Base-by-base conservation (phyloP, 2,113 vertebrate species). In the Seriola dumerili region DNA sequence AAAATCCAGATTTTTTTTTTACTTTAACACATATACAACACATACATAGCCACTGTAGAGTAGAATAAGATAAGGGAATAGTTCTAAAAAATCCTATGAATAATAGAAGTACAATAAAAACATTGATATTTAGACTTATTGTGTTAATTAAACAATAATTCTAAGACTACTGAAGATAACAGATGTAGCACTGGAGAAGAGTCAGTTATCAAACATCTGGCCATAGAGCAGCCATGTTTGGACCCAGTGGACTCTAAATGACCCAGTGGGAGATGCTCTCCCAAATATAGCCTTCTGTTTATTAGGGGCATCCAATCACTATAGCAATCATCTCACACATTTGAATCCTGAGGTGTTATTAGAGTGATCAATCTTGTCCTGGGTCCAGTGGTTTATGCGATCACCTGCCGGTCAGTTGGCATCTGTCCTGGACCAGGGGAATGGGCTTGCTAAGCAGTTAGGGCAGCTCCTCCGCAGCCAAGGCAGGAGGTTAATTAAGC, bases 401-500 rank as follows among this genome's bases (percentile, higher is more conserved):
- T 88, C 88, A 88, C 93, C 93, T 92, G 91, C 92, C 72, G 76
- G 86, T 84, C 87, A 84, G 78, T 91, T 93, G 93, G 94, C 91
- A 78, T 66, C 77, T 46, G 68, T 91, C 85, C 88, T 90, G 85
- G 58, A 83, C 46, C 5, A 76, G 66, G 42, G 46, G 59, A 42
- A 59, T 72, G 54, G 40, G 52, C 76, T 73, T 71, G 57, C 76
- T 71, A 67, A 61, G 69, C 70, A 82, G 85, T 78, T 29, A 73
- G 88, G 72, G 68, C 25, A 40, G 72, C 70, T 87, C 76, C 80
- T 79, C 89, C 83, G 78, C 76, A 76, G 83, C 80, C 66, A 67
- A 86, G 80, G 80, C 76, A 55, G 76, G 89, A 89, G 92, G 93
- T 91, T 95, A 95, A 94, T 94, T 90, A 93, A 94, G 81, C 93